Conservation (phyloP, 2,888 invertebrate species). For the Ophraella communa region DNA sequence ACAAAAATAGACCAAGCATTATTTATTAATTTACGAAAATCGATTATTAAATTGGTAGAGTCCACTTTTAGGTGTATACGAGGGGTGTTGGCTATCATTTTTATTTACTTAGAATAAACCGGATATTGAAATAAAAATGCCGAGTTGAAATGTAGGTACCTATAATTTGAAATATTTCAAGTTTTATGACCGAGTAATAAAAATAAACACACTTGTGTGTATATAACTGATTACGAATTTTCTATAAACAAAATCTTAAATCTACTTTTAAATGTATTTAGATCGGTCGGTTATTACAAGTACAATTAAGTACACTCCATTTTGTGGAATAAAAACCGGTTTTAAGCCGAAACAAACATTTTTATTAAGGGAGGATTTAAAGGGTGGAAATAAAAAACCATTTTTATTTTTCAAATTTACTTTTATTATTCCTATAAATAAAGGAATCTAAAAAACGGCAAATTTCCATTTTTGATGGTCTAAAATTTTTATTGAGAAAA, state of each 20-base stretch:
- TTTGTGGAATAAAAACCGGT: neutral
- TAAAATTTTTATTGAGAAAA: too few relatives aligned
- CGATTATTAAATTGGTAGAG: slow-evolving; percentile 37
- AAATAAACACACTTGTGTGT: slow-evolving; percentile 8
- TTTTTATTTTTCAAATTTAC: too few relatives aligned
- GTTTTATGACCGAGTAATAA: slow-evolving; percentile 9
- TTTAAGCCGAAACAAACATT: too few relatives aligned
- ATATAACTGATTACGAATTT: neutral
- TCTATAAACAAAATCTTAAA: neutral
- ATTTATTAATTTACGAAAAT: slow-evolving; percentile 11
- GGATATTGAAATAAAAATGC: slow-evolving; percentile 19
- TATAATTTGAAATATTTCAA: slow-evolving; percentile 6
- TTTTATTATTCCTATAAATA: too few relatives aligned
- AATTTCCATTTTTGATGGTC: too few relatives aligned
- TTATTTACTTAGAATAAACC: slow-evolving; percentile 25
- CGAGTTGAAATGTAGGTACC: neutral
- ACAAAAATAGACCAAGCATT: neutral
- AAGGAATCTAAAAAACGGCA: too few relatives aligned
- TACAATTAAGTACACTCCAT: neutral
- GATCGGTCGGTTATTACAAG: neutral
- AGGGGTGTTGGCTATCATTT: slow-evolving; percentile 42
- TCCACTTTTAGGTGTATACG: slow-evolving; percentile 37
- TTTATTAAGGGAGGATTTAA: too few relatives aligned
- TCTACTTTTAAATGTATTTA: neutral
- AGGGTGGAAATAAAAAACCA: too few relatives aligned